Percentiles rank a stretch among this genome's conserved stretches.
These are phyloP conservation scores for Apus apus DNA, from an alignment of 2,113 vertebrate species.

Conservation along the genomic window DNA sequence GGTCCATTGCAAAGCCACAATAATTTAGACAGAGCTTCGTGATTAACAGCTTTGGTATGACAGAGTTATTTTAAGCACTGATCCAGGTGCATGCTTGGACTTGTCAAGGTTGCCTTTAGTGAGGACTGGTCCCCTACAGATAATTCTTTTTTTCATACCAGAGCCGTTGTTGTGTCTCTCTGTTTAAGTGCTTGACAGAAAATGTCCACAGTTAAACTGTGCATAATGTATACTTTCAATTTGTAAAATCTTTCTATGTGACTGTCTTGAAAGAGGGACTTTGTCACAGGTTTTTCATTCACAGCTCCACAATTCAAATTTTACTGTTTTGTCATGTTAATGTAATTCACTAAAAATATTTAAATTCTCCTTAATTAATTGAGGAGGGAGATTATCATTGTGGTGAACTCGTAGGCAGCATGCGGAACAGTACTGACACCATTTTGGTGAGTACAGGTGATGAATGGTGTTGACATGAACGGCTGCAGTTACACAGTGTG, in stretches of 20 bases:
- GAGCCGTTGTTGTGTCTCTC: slow-evolving; percentile 57
- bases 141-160: slow-evolving; percentile 58
- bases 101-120: slow-evolving; percentile 48
- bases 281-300: slow-evolving; percentile 29
- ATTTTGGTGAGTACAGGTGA: slow-evolving; percentile 66
- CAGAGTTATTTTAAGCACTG: slow-evolving; percentile 57
- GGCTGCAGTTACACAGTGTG: slow-evolving; percentile 55
- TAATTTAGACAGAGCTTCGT: slow-evolving; percentile 36
- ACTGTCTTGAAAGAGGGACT: slow-evolving; percentile 39
- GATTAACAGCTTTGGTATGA: slow-evolving; percentile 13
- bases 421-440: neutral
- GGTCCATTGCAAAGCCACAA: slow-evolving; percentile 39
- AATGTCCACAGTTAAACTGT: slow-evolving; percentile 52
- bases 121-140: slow-evolving; percentile 50
- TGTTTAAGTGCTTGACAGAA: slow-evolving; percentile 58
- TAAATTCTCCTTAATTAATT: slow-evolving; percentile 65
- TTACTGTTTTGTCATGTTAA: slow-evolving; percentile 60
- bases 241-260: slow-evolving; percentile 3
- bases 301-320: neutral
- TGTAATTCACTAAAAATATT: slow-evolving; percentile 59
- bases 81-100: slow-evolving; percentile 54
- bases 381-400: slow-evolving; percentile 16
- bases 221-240: slow-evolving; percentile 31
- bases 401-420: slow-evolving; percentile 4
- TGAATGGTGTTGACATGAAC: slow-evolving; percentile 66